Evolutionary conservation across 2,888 invertebrate genomes (phyloP), one percentile per base, ranked within the genome.

Genomic region (Sinotaia quadrata): DNA sequence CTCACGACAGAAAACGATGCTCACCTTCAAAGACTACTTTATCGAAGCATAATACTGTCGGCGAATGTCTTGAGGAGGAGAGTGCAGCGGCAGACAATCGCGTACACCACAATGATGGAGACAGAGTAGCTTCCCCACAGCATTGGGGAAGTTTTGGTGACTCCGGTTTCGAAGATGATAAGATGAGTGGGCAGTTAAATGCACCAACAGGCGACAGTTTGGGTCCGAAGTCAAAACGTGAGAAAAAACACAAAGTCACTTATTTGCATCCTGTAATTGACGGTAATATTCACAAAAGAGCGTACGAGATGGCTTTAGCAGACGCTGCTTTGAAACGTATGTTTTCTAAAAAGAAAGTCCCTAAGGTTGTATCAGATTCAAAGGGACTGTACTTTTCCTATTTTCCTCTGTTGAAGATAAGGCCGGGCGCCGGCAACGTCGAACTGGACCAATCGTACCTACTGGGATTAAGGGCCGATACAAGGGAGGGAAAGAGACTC

Each of bases 321-420:
- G 73, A 68, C 49, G 74, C 74, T 1, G 67, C 60, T 15, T n/a
- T 71, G 8, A 74, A 68, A 44, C 51, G 58, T 2, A 49, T 68
- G 36, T 21, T 44, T 12, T 37, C 36, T 12, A 62, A 61, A 37
- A 49, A 44, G 5, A 68, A 61, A 3, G 62, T 68, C n/a, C 52
- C 63, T 7, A 63, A 68, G 10, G 33, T 31, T 18, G 60, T 68
- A 15, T 63, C 72, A 10, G 29, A 31, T 56, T 59, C 68, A 10
- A 71, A 51, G 4, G 68, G 75, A 21, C 60, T 74, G 4, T 71
- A 76, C 52, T 78, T 78, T 51, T 78, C 78, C 10, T 78, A 78
- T 36, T 75, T 76, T 47, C 75, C 72, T 10, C 67, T 73, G n/a
- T 66, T 71, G 27, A 74, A 75, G n/a, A 66, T 58, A 12, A 31